phyloP scores from a whole-genome alignment of 2,113 vertebrate genomes.

The Ellobius talpinus region DNA sequence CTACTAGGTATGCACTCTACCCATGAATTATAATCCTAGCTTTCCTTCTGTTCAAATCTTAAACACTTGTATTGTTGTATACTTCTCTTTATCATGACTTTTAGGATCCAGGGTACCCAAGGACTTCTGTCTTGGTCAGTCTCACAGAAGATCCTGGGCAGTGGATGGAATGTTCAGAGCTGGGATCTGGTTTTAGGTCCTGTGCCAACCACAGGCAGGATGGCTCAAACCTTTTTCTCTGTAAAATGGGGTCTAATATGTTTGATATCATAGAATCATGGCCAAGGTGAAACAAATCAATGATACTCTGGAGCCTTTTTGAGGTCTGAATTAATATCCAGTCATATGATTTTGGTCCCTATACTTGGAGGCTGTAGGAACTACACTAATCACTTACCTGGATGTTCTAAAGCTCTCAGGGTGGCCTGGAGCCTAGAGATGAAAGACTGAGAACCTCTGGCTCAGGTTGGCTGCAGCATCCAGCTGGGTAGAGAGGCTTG shows the following conservation, averaged over 20 bases:
- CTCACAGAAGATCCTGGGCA: not conserved
- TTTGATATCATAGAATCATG: not conserved
- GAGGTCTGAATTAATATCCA: not conserved
- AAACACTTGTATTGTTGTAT: not conserved
- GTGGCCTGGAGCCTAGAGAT: not conserved
- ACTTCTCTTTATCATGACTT: slow-evolving; percentile 13
- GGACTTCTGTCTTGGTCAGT: not conserved
- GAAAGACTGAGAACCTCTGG: not conserved
- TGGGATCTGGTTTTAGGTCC: not conserved
- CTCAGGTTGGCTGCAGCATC: not conserved
- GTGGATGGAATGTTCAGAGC: not conserved
- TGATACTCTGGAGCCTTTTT: not conserved
- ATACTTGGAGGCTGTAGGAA: not conserved
- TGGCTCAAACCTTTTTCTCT: not conserved
- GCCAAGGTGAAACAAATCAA: not conserved
- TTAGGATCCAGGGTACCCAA: not conserved
- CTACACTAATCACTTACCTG: not conserved
- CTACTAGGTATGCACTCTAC: not conserved
- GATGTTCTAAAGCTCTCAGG: not conserved
- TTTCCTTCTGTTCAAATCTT: not conserved
- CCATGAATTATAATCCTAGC: no score
- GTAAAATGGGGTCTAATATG: not conserved
- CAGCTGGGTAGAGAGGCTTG: not conserved
- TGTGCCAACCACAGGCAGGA: not conserved
- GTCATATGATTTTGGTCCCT: not conserved